Evolutionary conservation across 2,888 invertebrate genomes (phyloP).

Genomic region (Azorinus chamasolen): DNA sequence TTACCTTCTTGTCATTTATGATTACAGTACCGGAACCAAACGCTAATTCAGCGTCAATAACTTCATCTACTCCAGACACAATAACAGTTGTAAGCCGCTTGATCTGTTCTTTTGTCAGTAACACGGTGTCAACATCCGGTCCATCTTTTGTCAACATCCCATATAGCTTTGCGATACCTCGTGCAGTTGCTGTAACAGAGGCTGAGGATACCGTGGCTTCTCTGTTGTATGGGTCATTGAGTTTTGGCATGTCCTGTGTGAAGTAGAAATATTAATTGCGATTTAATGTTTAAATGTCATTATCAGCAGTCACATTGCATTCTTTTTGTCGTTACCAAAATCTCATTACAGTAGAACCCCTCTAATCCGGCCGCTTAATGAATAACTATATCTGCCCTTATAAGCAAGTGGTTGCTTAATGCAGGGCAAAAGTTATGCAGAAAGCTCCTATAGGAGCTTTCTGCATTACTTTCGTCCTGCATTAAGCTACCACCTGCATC

Average conservation of each 20-base stretch:
- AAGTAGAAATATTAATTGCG: too few species aligned
- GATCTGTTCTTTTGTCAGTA: conserved; percentile 48
- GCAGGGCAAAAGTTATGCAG: too few species aligned
- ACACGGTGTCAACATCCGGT: conserved; percentile 52
- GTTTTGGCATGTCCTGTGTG: conserved; percentile 28
- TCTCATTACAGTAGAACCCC: too few species aligned
- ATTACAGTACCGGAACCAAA: conserved; percentile 48
- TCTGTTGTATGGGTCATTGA: conserved; percentile 78
- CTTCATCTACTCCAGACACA: conserved; percentile 37
- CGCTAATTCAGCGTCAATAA: conserved; percentile 19
- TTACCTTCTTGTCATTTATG: conserved; percentile 30
- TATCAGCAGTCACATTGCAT: too few species aligned
- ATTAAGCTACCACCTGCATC: too few species aligned
- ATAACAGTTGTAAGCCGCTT: conserved; percentile 21
- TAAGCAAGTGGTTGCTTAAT: too few species aligned
- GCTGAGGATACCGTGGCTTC: conserved; percentile 79
- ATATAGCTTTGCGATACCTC: conserved; percentile 80
- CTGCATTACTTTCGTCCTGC: too few species aligned
- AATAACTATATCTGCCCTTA: too few species aligned
- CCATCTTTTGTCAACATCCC: conserved; percentile 80
- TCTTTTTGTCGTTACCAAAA: too few species aligned
- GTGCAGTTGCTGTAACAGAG: conserved; percentile 81
- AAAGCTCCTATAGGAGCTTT: too few species aligned
- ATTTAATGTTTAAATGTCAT: too few species aligned
- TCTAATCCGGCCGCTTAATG: too few species aligned